Percentiles rank a stretch among this genome's conserved stretches.
Conservation (phyloP, 2,797 vertebrate genomes). For the Phylloscopus collybita region DNA sequence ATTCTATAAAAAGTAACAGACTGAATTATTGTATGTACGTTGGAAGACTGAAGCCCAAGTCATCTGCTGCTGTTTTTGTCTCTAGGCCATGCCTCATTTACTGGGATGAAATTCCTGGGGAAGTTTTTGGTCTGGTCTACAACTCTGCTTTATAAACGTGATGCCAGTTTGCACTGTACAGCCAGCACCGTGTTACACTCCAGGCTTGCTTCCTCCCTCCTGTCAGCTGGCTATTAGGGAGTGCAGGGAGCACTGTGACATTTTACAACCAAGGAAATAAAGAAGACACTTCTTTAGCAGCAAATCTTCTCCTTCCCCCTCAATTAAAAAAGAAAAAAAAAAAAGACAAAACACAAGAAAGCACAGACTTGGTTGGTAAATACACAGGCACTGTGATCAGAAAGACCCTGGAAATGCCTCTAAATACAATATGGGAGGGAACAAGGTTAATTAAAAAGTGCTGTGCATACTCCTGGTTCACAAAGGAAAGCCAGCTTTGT, state of each 20-base stretch:
- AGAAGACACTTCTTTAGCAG: neutral
- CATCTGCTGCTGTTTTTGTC: constrained; percentile 61
- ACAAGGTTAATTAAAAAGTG: constrained; percentile 13
- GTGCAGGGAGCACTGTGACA: constrained; percentile 46
- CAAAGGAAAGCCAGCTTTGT: constrained; percentile 20
- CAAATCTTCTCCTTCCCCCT: neutral
- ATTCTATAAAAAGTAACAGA: constrained; percentile 50
- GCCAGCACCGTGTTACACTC: neutral
- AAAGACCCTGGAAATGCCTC: neutral
- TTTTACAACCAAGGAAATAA: constrained; percentile 3
- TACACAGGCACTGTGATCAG: neutral
- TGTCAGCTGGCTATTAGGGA: neutral
- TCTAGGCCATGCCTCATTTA: constrained; percentile 60
- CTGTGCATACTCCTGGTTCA: neutral
- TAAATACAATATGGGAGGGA: neutral
- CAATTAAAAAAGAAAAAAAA: neutral
- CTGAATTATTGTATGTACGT: constrained; percentile 31
- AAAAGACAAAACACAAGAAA: neutral
- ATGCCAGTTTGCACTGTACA: neutral
- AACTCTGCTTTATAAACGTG: neutral
- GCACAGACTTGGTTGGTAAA: neutral
- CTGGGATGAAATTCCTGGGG: constrained; percentile 55
- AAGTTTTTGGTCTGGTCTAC: constrained; percentile 10
- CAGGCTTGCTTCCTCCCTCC: neutral
- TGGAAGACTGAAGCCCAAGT: constrained; percentile 43